Conservation (phyloP, 2,113 vertebrate species). For the Anguilla japonica region DNA sequence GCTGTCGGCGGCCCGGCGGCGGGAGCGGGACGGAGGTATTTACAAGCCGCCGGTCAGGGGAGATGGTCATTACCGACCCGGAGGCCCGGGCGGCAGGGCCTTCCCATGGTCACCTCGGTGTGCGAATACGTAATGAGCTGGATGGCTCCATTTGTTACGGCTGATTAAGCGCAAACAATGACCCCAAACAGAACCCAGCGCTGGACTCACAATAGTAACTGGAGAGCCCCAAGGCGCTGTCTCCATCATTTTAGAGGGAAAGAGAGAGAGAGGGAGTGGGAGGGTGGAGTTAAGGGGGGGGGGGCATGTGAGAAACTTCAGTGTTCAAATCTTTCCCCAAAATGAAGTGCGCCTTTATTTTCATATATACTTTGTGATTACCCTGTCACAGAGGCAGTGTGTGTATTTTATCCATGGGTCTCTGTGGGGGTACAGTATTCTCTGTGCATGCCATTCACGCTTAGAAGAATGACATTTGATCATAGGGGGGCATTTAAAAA, state of each 20-base stretch:
- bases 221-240: constrained; percentile 78
- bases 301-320: background rate
- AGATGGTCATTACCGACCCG: constrained; percentile 65
- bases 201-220: constrained; percentile 77
- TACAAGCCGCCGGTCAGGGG: constrained; percentile 53
- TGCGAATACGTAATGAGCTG: constrained; percentile 81
- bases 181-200: constrained; percentile 77
- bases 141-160: constrained; percentile 82
- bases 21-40: constrained; percentile 54
- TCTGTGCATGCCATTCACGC: background rate
- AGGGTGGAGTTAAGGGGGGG: background rate
- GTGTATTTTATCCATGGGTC: background rate
- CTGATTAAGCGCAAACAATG: constrained; percentile 88
- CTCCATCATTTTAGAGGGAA: constrained; percentile 67
- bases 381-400: constrained; percentile 2
- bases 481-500: background rate
- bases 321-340: background rate
- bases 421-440: constrained; percentile 3
- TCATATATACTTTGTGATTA: background rate
- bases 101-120: constrained; percentile 79
- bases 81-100: constrained; percentile 70
- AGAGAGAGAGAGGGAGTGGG: constrained; percentile 13
- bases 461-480: background rate
- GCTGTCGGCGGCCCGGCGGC: background rate
- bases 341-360: constrained; percentile 3